Evolutionary conservation across 2,797 vertebrate genomes (phyloP).

Genomic region (Bucorvus abyssinicus): DNA sequence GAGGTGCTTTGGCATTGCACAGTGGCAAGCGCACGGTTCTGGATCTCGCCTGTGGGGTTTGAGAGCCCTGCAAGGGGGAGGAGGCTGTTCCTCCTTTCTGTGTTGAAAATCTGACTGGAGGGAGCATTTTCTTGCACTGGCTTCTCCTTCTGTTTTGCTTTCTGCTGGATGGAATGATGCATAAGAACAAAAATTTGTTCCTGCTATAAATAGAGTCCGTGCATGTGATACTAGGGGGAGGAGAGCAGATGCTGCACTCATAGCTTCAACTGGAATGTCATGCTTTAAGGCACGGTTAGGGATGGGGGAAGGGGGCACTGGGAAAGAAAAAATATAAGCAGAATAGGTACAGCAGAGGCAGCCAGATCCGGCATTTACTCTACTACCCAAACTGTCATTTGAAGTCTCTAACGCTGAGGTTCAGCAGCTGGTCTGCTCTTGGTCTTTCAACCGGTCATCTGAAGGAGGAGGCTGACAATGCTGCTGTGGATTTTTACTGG

Average conservation of each 20-base stretch:
- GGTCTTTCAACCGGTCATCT: not conserved
- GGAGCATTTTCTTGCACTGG: not conserved
- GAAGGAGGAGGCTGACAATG: not conserved
- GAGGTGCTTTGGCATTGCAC: not conserved
- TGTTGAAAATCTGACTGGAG: not conserved
- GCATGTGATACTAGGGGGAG: constrained; percentile 28
- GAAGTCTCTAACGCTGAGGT: not conserved
- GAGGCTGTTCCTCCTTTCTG: not conserved
- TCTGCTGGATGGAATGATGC: constrained; percentile 37
- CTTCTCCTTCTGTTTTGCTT: constrained; percentile 30
- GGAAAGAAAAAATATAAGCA: not conserved
- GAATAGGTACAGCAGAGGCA: not conserved
- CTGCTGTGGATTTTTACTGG: not conserved
- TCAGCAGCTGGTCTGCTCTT: not conserved
- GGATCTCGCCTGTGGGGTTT: not conserved
- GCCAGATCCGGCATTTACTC: not conserved
- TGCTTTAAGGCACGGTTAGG: not conserved
- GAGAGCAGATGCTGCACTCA: constrained; percentile 29
- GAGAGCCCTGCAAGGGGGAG: not conserved
- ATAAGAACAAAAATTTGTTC: not conserved
- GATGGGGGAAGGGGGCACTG: not conserved
- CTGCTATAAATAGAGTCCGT: constrained; percentile 14
- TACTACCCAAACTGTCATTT: not conserved
- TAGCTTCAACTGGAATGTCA: not conserved
- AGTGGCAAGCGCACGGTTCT: not conserved